Percentiles rank a stretch among this genome's conserved stretches.
Evolutionary conservation across 2,797 vertebrate species (phyloP).

Genomic region (Karalla daura): DNA sequence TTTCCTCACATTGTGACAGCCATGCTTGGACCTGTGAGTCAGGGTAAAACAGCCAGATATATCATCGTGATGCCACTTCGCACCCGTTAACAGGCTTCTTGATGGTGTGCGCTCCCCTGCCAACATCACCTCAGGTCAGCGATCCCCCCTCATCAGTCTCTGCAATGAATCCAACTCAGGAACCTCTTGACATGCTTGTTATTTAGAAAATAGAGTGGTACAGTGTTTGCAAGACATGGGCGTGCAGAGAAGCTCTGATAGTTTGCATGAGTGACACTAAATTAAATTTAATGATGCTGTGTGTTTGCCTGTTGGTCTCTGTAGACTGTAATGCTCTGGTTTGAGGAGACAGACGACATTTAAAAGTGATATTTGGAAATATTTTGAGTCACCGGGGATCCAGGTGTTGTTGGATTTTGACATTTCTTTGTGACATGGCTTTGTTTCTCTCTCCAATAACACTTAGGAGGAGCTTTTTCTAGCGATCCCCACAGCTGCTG

Average conservation of each 20-base stretch:
- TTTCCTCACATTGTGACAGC: too few relatives aligned
- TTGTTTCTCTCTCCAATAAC: slow-evolving; percentile 23
- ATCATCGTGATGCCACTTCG: slow-evolving; percentile 51
- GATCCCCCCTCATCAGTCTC: slow-evolving; percentile 32
- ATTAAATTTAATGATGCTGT: neutral
- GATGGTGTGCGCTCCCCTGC: slow-evolving; percentile 15
- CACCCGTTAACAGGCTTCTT: slow-evolving; percentile 33
- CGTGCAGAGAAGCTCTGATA: neutral
- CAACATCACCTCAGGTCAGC: slow-evolving; percentile 31
- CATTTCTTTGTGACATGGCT: slow-evolving; percentile 11
- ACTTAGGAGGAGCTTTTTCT: slow-evolving; percentile 22
- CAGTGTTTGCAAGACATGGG: neutral
- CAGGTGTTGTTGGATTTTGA: too few relatives aligned
- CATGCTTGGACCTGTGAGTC: slow-evolving; percentile 7
- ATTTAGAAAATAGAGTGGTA: slow-evolving; percentile 24
- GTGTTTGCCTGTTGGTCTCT: neutral
- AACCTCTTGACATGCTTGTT: slow-evolving; percentile 33
- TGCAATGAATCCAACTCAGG: slow-evolving; percentile 18
- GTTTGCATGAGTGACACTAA: slow-evolving; percentile 9
- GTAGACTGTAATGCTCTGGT: neutral
- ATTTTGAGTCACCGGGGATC: neutral
- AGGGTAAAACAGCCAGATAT: neutral
- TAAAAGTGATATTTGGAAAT: slow-evolving; percentile 26
- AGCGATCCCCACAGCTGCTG: slow-evolving; percentile 46
- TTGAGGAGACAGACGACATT: slow-evolving; percentile 20